Evolutionary conservation across 2,797 vertebrate genomes (phyloP), one percentile per base, ranked within the genome.

Genomic region (Masticophis lateralis): DNA sequence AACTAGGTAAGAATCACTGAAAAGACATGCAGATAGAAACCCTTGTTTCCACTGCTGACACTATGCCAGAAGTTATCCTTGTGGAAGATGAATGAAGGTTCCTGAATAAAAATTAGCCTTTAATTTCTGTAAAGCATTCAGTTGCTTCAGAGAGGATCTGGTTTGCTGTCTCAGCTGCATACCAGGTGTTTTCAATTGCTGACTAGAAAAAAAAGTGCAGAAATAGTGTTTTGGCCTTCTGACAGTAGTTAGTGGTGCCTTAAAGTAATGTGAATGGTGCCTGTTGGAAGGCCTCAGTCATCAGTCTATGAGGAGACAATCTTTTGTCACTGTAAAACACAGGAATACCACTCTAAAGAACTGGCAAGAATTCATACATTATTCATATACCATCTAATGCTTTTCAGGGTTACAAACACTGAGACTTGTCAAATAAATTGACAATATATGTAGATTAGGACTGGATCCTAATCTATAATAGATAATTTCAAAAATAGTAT

Each of bases 101-200:
- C 28, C 60, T 83, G 60, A 60, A 89, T 83, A 47, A 89, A 89
- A 86, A 59, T 59, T 55, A 86, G 69, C 27, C 53, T 90, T 90
- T 90, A 47, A 86, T 83, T 92, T 61, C 43, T 86, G 56, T 55
- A 90, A 18, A 92, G 66, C 47, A 83, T 89, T 89, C 56, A 25
- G 12, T 83, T n/a, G 53, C 91, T 89, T 61, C 87, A 89, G 56
- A 92, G 56, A 89, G n/a, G 57, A 53, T 90, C 69, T 63, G 69
- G 59, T 86, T 89, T 94, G 56, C 89, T 63, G 86, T 91, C 63
- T 94, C 95, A 79, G 90, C 11, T 32, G 20, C 27, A 14, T 11
- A n/a, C 94, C 91, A 94, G 86, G 79, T 86, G 90, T 69, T 87
- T 94, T 94, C 66, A 93, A 20, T 87, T 28, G 25, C 88, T 86